phyloP scores from a whole-genome alignment of 1,140 invertebrate genomes.

The Agraylea sexmaculata region DNA sequence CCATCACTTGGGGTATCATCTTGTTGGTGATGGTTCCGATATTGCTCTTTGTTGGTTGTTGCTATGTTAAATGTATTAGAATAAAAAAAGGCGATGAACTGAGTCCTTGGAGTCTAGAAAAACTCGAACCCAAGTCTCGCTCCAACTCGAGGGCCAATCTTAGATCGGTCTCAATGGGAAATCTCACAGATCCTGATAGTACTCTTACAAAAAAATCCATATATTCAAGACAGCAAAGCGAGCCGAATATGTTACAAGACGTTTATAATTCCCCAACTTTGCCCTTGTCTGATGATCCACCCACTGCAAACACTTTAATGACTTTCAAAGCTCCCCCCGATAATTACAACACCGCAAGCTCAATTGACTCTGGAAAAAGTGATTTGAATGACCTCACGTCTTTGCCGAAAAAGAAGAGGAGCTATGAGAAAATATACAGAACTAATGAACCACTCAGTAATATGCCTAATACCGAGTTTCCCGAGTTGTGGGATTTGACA shows the following conservation, averaged over 20 bases:
- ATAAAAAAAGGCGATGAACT: constrained; percentile 33
- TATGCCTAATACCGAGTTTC: constrained; percentile 63
- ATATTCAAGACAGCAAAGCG: constrained; percentile 17
- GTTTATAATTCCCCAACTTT: neutral
- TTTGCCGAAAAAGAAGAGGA: constrained; percentile 47
- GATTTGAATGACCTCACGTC: constrained; percentile 23
- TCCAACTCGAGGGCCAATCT: constrained; percentile 44
- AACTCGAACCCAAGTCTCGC: constrained; percentile 37
- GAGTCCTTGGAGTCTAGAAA: constrained; percentile 28
- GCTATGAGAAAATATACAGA: constrained; percentile 66
- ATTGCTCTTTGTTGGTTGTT: constrained; percentile 55
- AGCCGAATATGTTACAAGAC: constrained; percentile 7
- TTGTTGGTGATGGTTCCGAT: constrained; percentile 65
- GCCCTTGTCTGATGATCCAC: neutral
- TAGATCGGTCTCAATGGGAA: constrained; percentile 38
- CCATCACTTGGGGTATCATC: constrained; percentile 59
- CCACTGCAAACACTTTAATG: neutral
- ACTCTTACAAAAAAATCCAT: constrained; percentile 4
- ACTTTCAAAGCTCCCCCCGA: constrained; percentile 8
- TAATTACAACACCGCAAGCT: neutral
- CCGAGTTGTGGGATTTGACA: constrained; percentile 61
- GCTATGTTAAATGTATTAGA: constrained; percentile 49
- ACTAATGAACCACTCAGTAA: constrained; percentile 70
- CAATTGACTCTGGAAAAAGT: neutral
- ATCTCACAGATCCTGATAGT: constrained; percentile 31